phyloP scores from a whole-genome alignment of 2,113 vertebrate genomes.

The Prunella himalayana region DNA sequence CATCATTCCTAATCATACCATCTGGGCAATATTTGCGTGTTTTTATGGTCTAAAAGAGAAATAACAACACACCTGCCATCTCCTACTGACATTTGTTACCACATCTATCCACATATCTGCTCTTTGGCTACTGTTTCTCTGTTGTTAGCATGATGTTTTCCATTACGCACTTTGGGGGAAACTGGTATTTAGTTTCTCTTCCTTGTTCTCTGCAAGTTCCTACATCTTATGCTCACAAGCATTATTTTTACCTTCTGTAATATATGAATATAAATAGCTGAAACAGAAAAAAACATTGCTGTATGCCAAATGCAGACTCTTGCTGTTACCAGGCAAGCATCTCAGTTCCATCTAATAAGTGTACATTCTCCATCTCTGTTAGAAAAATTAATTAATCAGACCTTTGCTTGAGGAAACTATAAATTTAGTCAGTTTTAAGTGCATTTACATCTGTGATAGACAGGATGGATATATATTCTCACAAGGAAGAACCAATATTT shows the following conservation, averaged over 20 bases:
- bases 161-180: neutral
- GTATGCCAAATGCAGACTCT: neutral
- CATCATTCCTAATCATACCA: neutral
- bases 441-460: neutral
- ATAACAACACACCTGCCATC: neutral
- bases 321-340: neutral
- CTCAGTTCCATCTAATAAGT: neutral
- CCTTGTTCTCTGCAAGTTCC: neutral
- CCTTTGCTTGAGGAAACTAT: neutral
- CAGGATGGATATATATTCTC: neutral
- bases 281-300: neutral
- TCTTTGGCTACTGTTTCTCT: neutral
- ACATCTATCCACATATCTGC: neutral
- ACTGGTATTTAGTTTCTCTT: neutral
- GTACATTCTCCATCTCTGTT: neutral
- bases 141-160: neutral
- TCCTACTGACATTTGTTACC: neutral
- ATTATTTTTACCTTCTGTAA: neutral
- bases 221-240: neutral
- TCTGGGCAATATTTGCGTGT: neutral
- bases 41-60: neutral
- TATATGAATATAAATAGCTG: neutral
- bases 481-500: constrained; percentile 9
- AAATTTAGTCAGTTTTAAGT: neutral
- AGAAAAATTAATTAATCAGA: neutral